Evolutionary conservation across 35 echinoderm and acorn worm genomes (phyloP).

Genomic region (Heliocidaris erythrogramma): DNA sequence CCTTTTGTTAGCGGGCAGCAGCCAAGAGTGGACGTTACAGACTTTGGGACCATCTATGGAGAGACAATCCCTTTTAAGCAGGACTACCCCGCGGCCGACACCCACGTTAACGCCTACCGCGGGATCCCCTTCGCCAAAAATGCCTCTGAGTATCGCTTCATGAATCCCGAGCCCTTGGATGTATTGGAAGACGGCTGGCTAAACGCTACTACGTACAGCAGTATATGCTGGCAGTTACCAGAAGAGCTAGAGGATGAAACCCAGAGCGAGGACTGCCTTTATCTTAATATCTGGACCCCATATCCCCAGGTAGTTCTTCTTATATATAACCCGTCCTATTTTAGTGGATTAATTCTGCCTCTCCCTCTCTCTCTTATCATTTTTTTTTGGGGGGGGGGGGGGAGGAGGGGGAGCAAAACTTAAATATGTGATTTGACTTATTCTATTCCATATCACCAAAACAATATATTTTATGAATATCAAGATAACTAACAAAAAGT

Average conservation of each 20-base stretch:
- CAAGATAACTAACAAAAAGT: too few species aligned
- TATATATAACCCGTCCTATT: neutral
- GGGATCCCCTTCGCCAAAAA: conserved; percentile 81
- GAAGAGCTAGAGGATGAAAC: conserved; percentile 19
- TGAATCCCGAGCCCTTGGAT: conserved; percentile 53
- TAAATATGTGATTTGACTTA: neutral
- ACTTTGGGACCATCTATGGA: conserved; percentile 69
- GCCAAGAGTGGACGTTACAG: conserved; percentile 24
- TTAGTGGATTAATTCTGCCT: too few species aligned
- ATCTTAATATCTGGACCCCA: conserved; percentile 86
- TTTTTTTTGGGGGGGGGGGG: too few species aligned
- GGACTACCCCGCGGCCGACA: conserved; percentile 47
- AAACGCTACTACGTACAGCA: conserved; percentile 44
- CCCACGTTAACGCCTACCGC: conserved; percentile 64
- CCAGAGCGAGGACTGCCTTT: conserved; percentile 78
- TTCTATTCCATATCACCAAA: neutral
- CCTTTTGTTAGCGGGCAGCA: neutral
- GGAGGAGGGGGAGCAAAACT: too few species aligned
- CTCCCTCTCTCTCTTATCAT: too few species aligned
- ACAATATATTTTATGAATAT: too few species aligned
- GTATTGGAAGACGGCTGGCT: conserved; percentile 5
- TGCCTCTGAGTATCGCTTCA: conserved; percentile 55
- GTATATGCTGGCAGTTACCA: conserved; percentile 44
- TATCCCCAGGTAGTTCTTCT: conserved; percentile 64
- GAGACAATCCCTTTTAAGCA: conserved; percentile 47